phyloP scores from a whole-genome alignment of 2,797 vertebrate genomes.

The Coregonus sp. region DNA sequence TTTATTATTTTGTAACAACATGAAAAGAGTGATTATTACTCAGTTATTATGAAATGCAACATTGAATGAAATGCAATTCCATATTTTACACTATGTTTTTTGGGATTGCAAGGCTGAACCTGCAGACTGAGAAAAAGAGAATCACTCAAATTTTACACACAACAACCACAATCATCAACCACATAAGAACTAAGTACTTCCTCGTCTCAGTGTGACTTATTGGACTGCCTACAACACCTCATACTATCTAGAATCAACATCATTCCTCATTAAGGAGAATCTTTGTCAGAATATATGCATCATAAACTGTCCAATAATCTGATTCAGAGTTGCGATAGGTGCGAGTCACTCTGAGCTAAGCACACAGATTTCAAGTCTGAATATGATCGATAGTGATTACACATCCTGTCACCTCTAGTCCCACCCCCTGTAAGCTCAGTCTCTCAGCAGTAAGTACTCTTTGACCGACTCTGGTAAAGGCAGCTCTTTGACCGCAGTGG shows the following conservation, averaged over 20 bases:
- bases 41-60: background rate
- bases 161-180: background rate
- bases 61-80: background rate
- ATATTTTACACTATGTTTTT: conserved; percentile 28
- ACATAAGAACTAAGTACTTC: conserved; percentile 27
- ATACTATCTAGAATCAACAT: conserved; percentile 27
- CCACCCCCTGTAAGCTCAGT: conserved; percentile 59
- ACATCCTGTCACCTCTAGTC: conserved; percentile 20
- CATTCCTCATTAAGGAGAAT: conserved; percentile 10
- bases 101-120: conserved; percentile 1
- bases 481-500: conserved; percentile 87
- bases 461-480: conserved; percentile 90
- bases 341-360: background rate
- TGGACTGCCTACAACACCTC: conserved; percentile 12
- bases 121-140: conserved; percentile 13
- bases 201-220: conserved; percentile 9
- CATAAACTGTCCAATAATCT: conserved; percentile 40
- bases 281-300: conserved; percentile 38
- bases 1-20: conserved; percentile 9
- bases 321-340: background rate
- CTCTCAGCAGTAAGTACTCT: conserved; percentile 87
- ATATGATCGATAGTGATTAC: conserved; percentile 23
- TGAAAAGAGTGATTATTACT: conserved; percentile 13
- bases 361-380: background rate
- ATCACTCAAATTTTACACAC: background rate